These are phyloP conservation scores for Eumaeus atala DNA, from an alignment of 1,140 invertebrate genomes.

Conservation along the genomic window DNA sequence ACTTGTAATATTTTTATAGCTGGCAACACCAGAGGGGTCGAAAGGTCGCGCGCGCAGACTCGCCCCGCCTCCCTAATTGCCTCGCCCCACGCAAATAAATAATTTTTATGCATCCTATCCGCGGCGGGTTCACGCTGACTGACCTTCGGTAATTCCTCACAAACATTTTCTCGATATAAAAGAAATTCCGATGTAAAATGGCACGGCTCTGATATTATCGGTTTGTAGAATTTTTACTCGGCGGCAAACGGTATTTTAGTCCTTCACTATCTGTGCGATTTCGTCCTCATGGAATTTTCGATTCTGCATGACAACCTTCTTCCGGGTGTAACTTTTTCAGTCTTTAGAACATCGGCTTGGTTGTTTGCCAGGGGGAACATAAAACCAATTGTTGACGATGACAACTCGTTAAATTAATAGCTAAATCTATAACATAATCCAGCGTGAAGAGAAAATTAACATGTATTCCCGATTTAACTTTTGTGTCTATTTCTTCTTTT, in stretches of 20 bases:
- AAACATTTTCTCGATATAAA: not conserved
- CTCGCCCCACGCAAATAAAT: conserved; percentile 68
- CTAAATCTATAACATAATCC: too few species aligned
- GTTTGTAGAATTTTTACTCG: too few species aligned
- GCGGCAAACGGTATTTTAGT: not conserved
- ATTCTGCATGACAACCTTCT: too few species aligned
- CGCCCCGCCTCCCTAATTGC: conserved; percentile 63
- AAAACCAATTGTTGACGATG: too few species aligned
- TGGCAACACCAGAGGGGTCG: conserved; percentile 27
- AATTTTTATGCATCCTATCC: conserved; percentile 54
- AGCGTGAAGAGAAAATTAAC: too few species aligned
- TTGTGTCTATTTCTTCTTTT: too few species aligned
- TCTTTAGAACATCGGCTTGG: too few species aligned
- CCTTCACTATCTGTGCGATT: not conserved
- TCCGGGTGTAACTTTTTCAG: too few species aligned
- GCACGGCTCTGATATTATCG: not conserved
- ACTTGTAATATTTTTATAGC: not conserved
- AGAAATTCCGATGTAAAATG: not conserved
- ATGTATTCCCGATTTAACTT: too few species aligned
- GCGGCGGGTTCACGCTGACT: conserved; percentile 45
- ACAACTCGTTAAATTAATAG: too few species aligned
- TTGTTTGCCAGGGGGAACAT: too few species aligned
- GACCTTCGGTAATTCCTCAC: conserved; percentile 15
- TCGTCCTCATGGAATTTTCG: too few species aligned
- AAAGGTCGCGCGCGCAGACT: conserved; percentile 56